Base-by-base conservation (phyloP, 1,140 invertebrate species). In the Trichonephila clavipes region DNA sequence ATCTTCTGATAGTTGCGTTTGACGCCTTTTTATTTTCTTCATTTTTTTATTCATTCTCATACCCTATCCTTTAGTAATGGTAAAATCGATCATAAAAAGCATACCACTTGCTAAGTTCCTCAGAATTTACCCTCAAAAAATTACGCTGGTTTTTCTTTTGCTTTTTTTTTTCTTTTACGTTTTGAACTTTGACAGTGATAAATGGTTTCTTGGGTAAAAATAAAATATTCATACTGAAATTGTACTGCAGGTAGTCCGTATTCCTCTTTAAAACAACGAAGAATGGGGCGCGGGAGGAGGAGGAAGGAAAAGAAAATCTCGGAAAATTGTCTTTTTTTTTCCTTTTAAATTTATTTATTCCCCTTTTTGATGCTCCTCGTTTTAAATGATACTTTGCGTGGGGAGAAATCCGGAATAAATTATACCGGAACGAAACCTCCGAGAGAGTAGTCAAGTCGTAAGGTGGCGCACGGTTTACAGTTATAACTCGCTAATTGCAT, bases 131-230 rank as follows among this genome's bases (percentile, higher is more conserved):
- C 62, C 91, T 87, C 21, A 92, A 92, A 92, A 92, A 92, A 92
- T 85, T 92, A 85, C 66, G 28, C 88, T 14, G n/a, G 19, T 44
- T 88, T 51, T 69, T 62, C 21, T 88, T 72, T 14, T 28, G 14
- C 69, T 10, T n/a, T 21, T 93, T 89, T 77, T 88, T 87, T 61
- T 40, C 34, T 51, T 66, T 82, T 44, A 59, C 24, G 34, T 88
- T 93, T 93, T 93, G 92, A 93, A 88, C 92, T 88, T 81, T 93
- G 92, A 93, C 92, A 93, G 92, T 93, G 92, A 93, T 93, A 93
- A 93, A 93, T 89, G 92, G 72, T 89, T 93, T 88, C 61, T 66
- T 14, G 62, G 92, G 88, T 83, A 88, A 93, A 93, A 93, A 88
- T 93, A 93, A 93, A 93, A 93, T 93, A 93, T 93, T 93, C 92